These are phyloP conservation scores for Tympanuchus pallidicinctus DNA, from an alignment of 2,113 vertebrate species.

Conservation along the genomic window DNA sequence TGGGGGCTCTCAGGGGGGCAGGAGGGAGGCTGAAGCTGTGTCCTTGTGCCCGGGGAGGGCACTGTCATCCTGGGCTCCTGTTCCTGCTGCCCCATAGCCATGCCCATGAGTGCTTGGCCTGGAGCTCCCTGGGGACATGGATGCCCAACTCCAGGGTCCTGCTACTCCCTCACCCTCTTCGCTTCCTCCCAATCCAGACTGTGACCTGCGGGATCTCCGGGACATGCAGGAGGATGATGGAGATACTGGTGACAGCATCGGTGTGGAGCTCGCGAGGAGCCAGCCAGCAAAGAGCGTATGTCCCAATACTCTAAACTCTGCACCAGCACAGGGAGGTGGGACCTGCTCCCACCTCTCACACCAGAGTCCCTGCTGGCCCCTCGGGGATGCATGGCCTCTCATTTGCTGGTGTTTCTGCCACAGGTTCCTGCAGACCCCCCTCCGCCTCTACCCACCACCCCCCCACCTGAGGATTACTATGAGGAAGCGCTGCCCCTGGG, in stretches of 20 bases:
- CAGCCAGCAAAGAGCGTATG: conserved; percentile 66
- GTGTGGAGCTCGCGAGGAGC: conserved; percentile 55
- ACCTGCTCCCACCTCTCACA: neutral
- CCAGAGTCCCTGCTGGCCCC: accelerated
- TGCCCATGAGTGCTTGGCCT: neutral
- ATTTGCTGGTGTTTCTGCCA: neutral
- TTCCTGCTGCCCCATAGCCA: neutral
- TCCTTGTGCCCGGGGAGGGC: neutral
- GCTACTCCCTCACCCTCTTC: neutral
- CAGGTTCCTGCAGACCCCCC: conserved; percentile 86
- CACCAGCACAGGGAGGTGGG: accelerated
- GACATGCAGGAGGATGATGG: conserved; percentile 88
- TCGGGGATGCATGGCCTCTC: neutral
- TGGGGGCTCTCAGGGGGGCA: accelerated
- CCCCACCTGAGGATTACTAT: conserved; percentile 96
- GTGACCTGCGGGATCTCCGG: conserved; percentile 89
- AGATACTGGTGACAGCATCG: conserved; percentile 71
- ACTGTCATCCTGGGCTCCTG: accelerated
- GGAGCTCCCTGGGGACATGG: neutral
- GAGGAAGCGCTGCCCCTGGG: conserved; percentile 96
- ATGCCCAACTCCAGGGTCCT: neutral
- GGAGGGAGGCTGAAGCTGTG: neutral
- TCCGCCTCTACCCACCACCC: conserved; percentile 89
- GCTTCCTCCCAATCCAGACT: conserved; percentile 77
- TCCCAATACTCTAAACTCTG: neutral